These are phyloP conservation scores for Physocephala rufipes DNA, from an alignment of 2,888 invertebrate species.

Conservation along the genomic window DNA sequence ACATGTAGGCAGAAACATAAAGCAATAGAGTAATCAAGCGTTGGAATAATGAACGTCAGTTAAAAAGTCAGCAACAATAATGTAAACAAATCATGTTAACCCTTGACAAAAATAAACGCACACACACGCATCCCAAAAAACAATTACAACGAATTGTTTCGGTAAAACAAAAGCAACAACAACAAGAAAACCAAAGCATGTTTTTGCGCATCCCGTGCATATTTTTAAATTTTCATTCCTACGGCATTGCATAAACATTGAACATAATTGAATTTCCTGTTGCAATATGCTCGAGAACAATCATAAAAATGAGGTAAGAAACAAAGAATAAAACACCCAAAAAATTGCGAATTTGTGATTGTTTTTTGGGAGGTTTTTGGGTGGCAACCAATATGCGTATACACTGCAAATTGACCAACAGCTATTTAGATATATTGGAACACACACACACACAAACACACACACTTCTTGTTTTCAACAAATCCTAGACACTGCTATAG, in stretches of 20 bases:
- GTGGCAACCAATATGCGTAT: slow-evolving; percentile 18
- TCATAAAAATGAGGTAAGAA: slow-evolving; percentile 10
- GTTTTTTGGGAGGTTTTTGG: too few relatives aligned
- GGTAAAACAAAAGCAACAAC: background rate
- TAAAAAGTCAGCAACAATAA: too few relatives aligned
- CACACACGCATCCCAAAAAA: background rate
- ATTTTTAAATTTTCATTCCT: too few relatives aligned
- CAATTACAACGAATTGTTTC: background rate
- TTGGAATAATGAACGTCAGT: too few relatives aligned
- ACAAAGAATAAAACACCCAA: background rate
- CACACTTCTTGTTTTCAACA: background rate
- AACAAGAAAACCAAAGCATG: background rate
- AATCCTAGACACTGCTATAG: too few relatives aligned
- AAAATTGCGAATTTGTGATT: too few relatives aligned
- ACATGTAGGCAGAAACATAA: too few relatives aligned
- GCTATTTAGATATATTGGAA: slow-evolving; percentile 1
- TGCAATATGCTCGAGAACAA: background rate
- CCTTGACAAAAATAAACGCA: background rate
- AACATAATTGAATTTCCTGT: slow-evolving; percentile 4
- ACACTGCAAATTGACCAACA: slow-evolving; percentile 11
- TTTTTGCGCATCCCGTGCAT: too few relatives aligned
- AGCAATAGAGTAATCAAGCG: too few relatives aligned
- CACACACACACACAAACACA: slow-evolving; percentile 18
- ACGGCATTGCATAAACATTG: background rate
- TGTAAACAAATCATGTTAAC: too few relatives aligned